These are phyloP conservation scores for Alligator mississippiensis DNA, from an alignment of 2,113 vertebrate genomes.

Conservation along the genomic window DNA sequence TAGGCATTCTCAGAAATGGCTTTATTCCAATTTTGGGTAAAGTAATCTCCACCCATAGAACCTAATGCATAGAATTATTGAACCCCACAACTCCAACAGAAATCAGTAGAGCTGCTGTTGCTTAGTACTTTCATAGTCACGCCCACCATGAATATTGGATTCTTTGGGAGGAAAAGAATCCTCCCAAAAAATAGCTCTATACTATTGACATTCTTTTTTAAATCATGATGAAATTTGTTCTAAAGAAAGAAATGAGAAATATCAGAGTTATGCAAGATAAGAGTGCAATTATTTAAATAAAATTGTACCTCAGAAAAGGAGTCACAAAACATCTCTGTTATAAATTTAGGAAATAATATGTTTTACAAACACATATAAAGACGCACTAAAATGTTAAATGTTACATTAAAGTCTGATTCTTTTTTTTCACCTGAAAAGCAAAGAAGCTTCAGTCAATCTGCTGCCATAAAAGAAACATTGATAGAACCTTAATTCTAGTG, in stretches of 20 bases:
- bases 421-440: conserved; percentile 50
- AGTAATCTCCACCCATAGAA: conserved; percentile 20
- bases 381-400: conserved; percentile 3
- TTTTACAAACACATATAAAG: conserved; percentile 54
- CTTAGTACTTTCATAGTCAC: background rate
- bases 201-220: conserved; percentile 33
- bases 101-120: background rate
- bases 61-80: conserved; percentile 25
- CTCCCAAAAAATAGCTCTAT: background rate
- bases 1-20: conserved; percentile 29
- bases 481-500: conserved; percentile 69
- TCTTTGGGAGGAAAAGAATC: background rate
- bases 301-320: conserved; percentile 25
- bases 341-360: conserved; percentile 52
- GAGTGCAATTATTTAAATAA: conserved; percentile 36
- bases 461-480: conserved; percentile 63
- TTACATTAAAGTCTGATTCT: conserved; percentile 31
- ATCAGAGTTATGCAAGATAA: background rate
- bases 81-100: background rate
- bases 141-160: fast-evolving
- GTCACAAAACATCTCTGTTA: conserved; percentile 34
- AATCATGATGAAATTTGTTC: conserved; percentile 15
- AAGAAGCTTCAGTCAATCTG: conserved; percentile 49
- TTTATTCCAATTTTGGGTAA: conserved; percentile 31
- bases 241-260: background rate